These are phyloP conservation scores for Scolopax bukidnonensis DNA, from an alignment of 2,797 vertebrate species.

Conservation along the genomic window DNA sequence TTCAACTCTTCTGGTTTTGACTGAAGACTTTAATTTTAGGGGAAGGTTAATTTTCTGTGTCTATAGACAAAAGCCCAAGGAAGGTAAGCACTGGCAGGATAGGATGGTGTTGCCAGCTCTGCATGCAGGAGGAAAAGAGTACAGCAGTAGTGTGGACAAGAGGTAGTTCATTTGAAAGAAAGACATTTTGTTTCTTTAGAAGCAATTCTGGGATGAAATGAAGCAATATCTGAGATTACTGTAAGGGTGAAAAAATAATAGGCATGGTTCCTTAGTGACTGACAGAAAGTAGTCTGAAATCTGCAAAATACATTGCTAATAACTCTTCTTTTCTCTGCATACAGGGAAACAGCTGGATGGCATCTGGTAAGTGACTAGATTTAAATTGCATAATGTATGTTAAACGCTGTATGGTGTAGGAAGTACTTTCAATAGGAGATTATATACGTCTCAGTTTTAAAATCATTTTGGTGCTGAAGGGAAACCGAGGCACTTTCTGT, in stretches of 20 bases:
- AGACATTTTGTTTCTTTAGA: background rate
- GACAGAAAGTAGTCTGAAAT: slow-evolving; percentile 10
- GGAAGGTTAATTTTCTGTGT: background rate
- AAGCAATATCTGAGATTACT: background rate
- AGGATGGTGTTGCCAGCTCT: background rate
- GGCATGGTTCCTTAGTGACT: background rate
- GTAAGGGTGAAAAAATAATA: background rate
- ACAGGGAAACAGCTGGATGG: slow-evolving; percentile 98
- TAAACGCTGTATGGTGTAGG: background rate
- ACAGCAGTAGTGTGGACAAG: background rate
- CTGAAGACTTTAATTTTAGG: background rate
- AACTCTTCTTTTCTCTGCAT: slow-evolving; percentile 75
- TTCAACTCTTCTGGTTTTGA: background rate
- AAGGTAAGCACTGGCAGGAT: background rate
- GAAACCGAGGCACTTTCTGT: background rate
- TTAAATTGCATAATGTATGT: slow-evolving; percentile 5
- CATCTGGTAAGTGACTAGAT: slow-evolving; percentile 89
- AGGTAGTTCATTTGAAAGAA: background rate
- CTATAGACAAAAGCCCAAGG: background rate
- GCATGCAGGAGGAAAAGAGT: background rate
- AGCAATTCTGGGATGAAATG: background rate
- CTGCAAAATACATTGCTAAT: background rate
- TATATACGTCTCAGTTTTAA: background rate
- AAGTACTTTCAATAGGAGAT: background rate
- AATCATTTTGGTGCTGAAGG: background rate